Evolutionary conservation across 1,140 invertebrate genomes (phyloP).

Genomic region (Tetragonula clypearis): DNA sequence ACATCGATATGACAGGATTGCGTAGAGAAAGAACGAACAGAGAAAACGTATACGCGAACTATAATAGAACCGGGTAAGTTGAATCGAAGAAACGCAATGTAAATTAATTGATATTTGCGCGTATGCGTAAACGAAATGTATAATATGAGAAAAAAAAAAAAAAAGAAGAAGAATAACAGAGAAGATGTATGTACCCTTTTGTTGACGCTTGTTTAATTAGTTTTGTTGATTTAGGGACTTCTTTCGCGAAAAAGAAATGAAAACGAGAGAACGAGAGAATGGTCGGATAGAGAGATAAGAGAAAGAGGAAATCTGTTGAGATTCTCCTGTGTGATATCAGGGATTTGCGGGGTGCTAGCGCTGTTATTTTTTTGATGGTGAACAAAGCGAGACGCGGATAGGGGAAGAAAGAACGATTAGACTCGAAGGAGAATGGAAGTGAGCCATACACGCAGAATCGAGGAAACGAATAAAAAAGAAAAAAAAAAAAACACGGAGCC

Average conservation of each 20-base stretch:
- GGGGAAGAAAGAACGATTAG: neutral
- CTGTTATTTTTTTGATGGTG: slow-evolving; percentile 28
- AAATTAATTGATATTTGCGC: slow-evolving; percentile 27
- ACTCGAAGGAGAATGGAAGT: neutral
- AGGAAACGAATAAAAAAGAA: neutral
- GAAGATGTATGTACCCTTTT: slow-evolving; percentile 69
- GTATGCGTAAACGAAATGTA: slow-evolving; percentile 47
- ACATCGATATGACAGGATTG: slow-evolving; percentile 44
- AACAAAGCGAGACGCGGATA: neutral
- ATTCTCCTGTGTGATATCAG: slow-evolving; percentile 32
- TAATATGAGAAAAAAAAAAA: slow-evolving; percentile 8
- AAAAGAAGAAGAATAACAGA: slow-evolving; percentile 20
- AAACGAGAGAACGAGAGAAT: neutral
- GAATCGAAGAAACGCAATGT: neutral
- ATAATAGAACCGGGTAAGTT: slow-evolving; percentile 34
- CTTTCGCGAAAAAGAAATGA: slow-evolving; percentile 51
- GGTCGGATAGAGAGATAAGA: neutral
- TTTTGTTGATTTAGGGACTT: slow-evolving; percentile 70
- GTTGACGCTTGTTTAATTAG: slow-evolving; percentile 74
- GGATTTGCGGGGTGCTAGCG: slow-evolving; percentile 32
- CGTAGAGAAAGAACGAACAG: neutral
- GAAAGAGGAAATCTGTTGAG: neutral
- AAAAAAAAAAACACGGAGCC: slow-evolving; percentile 50
- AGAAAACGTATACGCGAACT: slow-evolving; percentile 23
- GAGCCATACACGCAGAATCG: slow-evolving; percentile 26